phyloP scores from a whole-genome alignment of 2,888 invertebrate species.

The Polydrusus pterygomalis region DNA sequence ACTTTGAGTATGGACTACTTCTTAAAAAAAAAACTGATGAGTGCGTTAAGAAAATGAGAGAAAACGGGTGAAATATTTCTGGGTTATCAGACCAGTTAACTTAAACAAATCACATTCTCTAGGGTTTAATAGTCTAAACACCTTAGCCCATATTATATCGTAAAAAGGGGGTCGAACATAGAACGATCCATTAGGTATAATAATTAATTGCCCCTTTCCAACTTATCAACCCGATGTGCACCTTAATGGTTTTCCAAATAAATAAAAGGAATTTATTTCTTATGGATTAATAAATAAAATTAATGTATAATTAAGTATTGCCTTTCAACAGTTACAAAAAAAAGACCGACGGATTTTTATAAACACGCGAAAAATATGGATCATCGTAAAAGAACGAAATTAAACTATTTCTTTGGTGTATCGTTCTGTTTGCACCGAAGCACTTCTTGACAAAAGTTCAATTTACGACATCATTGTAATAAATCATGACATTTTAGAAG shows the following conservation, averaged over 20 bases:
- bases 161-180: conserved; percentile 18
- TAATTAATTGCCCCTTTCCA: conserved; percentile 33
- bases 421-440: too few relatives aligned
- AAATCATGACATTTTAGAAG: too few relatives aligned
- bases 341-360: background rate
- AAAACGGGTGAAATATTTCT: too few relatives aligned
- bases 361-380: too few relatives aligned
- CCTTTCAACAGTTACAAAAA: background rate
- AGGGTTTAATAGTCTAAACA: background rate
- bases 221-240: conserved; percentile 17
- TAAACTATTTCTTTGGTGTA: too few relatives aligned
- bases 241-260: conserved; percentile 10
- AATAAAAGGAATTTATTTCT: conserved; percentile 13
- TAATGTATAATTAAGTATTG: background rate
- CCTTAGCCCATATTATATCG: conserved; percentile 16
- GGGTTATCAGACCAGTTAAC: too few relatives aligned
- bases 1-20: too few relatives aligned
- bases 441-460: too few relatives aligned
- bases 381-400: too few relatives aligned
- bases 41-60: too few relatives aligned
- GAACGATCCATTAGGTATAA: conserved; percentile 29
- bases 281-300: conserved; percentile 1
- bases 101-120: background rate
- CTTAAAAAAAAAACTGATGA: too few relatives aligned
- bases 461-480: too few relatives aligned